Evolutionary conservation across 2,113 vertebrate genomes (phyloP), one percentile per base, ranked within the genome.

Genomic region (Mionectes macconnelli): DNA sequence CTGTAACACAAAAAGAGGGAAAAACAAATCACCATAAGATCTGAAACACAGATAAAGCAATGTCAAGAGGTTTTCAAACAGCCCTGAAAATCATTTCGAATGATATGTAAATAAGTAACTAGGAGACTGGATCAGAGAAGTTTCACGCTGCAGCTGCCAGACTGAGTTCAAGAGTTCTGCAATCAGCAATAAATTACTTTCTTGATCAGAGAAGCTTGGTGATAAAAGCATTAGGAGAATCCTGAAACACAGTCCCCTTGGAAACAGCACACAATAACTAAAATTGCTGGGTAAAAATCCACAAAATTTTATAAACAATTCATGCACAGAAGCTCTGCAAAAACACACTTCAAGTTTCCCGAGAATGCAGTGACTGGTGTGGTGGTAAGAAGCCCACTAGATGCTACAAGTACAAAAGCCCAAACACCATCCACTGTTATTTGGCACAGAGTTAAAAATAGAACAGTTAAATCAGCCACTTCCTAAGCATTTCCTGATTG

Each of bases 141-240:
- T 98, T 98, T 95, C 82, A 97, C 69, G 93, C 85, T 95, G 95
- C 92, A 98, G 97, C 97, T 98, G 96, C 94, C 79, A 96, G 97
- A 96, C 94, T 95, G 94, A 96, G 96, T 98, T 99, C 96, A 97
- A 98, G 98, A 98, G 97, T 98, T 97, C 97, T 97, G 97, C 96
- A 95, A 98, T 98, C 97, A 98, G 91, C 94, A 97, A 95, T 95
- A 98, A 98, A 98, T 97, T 93, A 93, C 96, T 98, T 98, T 98
- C 96, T 96, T 97, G 97, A 98, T 98, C 97, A 97, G 97, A 97
- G 96, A 90, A 96, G 96, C 90, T 90, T 83, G 70, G 95, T 96
- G 97, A 98, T 97, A 97, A 97, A 98, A 96, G 94, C 95, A 98
- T 87, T 94, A 94, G 91, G 93, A 97, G 93, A 93, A 97, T 96